phyloP scores from a whole-genome alignment of 2,888 invertebrate genomes.

The Platerodrilus igneus region DNA sequence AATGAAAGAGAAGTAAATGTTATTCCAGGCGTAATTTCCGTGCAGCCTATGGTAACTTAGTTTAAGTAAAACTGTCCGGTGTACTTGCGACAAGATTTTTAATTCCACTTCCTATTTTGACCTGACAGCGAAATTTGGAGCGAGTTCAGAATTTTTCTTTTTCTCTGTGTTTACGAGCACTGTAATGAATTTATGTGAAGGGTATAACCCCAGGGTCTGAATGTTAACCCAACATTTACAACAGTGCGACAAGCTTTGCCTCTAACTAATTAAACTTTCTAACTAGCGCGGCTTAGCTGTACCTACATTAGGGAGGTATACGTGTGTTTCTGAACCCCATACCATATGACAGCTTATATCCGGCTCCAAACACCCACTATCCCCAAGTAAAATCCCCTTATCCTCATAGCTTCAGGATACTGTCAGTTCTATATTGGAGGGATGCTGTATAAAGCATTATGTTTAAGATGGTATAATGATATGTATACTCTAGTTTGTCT shows the following conservation, averaged over 20 bases:
- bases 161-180: no score
- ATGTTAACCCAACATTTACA: slow-evolving; percentile 40
- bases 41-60: no score
- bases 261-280: slow-evolving; percentile 50
- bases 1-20: no score
- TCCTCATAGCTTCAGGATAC: slow-evolving; percentile 44
- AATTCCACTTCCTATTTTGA: no score
- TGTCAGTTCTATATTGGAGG: slow-evolving; percentile 38
- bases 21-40: no score
- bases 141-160: no score
- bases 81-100: no score
- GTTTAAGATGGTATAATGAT: slow-evolving; percentile 34
- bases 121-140: no score
- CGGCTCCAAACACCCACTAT: slow-evolving; percentile 25
- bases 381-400: slow-evolving; percentile 34
- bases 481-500: slow-evolving; percentile 31
- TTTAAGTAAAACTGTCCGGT: no score
- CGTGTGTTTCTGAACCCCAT: slow-evolving; percentile 22
- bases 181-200: no score
- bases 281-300: slow-evolving; percentile 47
- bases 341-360: slow-evolving; percentile 22
- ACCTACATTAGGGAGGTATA: slow-evolving; percentile 34
- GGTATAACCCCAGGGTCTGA: no score
- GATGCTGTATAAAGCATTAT: slow-evolving; percentile 24
- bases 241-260: slow-evolving; percentile 45